Base-by-base conservation (phyloP, 2,113 vertebrate genomes). In the Gadus chalcogrammus region DNA sequence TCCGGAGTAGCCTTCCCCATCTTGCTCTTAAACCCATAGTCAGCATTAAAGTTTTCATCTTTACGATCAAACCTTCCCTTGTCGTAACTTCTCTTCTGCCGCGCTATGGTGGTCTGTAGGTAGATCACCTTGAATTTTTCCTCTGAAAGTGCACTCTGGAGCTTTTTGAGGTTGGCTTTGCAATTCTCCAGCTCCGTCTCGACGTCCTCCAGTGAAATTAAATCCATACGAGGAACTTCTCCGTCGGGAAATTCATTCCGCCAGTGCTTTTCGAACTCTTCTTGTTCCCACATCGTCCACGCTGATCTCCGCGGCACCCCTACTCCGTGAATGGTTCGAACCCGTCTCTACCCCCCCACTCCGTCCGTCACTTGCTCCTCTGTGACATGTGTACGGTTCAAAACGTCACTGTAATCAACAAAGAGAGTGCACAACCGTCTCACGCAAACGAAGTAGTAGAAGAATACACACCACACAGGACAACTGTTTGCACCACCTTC, bases 81-180 rank as follows among this genome's bases (percentile, higher is more conserved):
- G 66, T 79, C 85, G 31, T 6, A 65, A 8, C 70, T 55, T 13
- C 53, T 84, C 82, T 70, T 89, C 79, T 88, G 89, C 13, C 88
- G 84, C 16, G 88, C 77, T 75, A 96, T 76, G 71, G 92, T 92
- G 74, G 93, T 92, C 93, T 96, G 89, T 89, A 97, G 92, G 92
- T 95, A 96, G 17, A 86, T 85, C 83, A 94, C 93, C 91, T 95
- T 97, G 88, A 97, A 95, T 81, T 93, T 94, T 90, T 97, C 95
- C 92, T 94, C 91, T 0, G 91, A 90, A 78, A 96, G 88, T 66
- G 91, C 91, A 74, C 92, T 93, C 91, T 97, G 95, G 48, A 96
- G 88, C 74, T 59, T 76, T 82, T 91, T 94, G 77, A 96, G 90
- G 35, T 92, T 91, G 65, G 82, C 64, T 79, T 91, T 94, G 74